phyloP scores from a whole-genome alignment of 1,140 invertebrate species.

The Plectrocnemia conspersa region DNA sequence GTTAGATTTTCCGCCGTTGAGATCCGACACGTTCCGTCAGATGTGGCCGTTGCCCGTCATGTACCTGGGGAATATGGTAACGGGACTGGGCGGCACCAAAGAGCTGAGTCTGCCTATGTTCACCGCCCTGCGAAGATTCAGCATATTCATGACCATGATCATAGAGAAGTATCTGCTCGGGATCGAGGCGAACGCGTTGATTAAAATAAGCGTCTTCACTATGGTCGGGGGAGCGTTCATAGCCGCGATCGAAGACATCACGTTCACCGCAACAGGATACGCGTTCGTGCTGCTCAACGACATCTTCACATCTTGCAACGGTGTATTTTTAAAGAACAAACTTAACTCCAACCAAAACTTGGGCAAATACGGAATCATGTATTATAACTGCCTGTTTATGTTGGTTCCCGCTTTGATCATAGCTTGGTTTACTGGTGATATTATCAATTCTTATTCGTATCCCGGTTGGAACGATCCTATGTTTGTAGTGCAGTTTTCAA shows the following conservation, averaged over 20 bases:
- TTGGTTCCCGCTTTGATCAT: slow-evolving; percentile 72
- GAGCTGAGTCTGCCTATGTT: slow-evolving; percentile 97
- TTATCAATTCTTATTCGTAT: slow-evolving; percentile 64
- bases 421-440: slow-evolving; percentile 74
- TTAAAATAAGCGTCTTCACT: slow-evolving; percentile 89
- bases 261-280: slow-evolving; percentile 89
- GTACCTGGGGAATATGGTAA: slow-evolving; percentile 92
- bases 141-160: slow-evolving; percentile 98
- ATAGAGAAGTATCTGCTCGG: slow-evolving; percentile 85
- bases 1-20: slow-evolving; percentile 72
- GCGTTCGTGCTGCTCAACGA: slow-evolving; percentile 83
- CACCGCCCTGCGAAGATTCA: slow-evolving; percentile 91
- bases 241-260: slow-evolving; percentile 86
- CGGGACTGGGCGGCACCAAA: slow-evolving; percentile 94
- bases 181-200: slow-evolving; percentile 60
- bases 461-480: slow-evolving; percentile 67
- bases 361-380: slow-evolving; percentile 94
- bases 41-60: slow-evolving; percentile 94
- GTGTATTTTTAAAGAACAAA: slow-evolving; percentile 96
- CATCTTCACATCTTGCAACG: slow-evolving; percentile 91
- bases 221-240: slow-evolving; percentile 94
- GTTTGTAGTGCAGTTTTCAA: slow-evolving; percentile 78
- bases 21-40: slow-evolving; percentile 61
- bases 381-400: slow-evolving; percentile 97
- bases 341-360: slow-evolving; percentile 85